These are phyloP conservation scores for Mellivora capensis DNA, from an alignment of 2,113 vertebrate species.

Conservation along the genomic window DNA sequence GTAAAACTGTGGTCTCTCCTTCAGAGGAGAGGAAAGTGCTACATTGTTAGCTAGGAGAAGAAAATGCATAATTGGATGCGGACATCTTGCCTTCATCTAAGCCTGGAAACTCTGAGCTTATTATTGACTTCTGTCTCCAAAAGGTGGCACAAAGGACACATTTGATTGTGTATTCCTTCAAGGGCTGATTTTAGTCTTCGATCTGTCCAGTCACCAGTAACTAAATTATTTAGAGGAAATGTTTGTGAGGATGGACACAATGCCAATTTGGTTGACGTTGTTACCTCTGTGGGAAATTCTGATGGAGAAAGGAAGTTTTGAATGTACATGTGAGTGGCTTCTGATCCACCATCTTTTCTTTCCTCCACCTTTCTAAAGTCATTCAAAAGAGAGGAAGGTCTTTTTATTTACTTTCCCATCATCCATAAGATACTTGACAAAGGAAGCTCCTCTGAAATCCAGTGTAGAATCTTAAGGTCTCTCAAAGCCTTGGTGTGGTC, in stretches of 20 bases:
- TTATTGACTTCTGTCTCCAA: not conserved
- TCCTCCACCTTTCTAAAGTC: not conserved
- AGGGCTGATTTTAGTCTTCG: not conserved
- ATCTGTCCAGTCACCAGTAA: not conserved
- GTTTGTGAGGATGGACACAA: not conserved
- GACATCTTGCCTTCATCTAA: not conserved
- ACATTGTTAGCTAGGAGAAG: not conserved
- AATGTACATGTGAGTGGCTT: not conserved
- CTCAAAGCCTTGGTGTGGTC: not conserved
- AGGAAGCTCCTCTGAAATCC: not conserved
- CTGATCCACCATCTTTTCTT: not conserved
- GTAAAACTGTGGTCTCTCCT: not conserved
- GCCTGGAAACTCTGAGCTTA: not conserved
- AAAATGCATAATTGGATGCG: not conserved
- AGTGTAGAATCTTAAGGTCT: not conserved
- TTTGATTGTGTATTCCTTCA: not conserved
- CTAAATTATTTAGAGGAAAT: not conserved
- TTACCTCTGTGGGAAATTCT: not conserved
- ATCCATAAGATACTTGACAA: not conserved
- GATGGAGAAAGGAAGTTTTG: not conserved
- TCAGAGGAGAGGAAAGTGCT: not conserved
- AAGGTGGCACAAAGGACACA: not conserved
- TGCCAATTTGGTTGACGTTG: not conserved
- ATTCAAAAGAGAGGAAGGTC: not conserved
- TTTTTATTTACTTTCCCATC: not conserved